Conservation (phyloP, 2,888 invertebrate genomes). For the Rhaphigaster nebulosa region DNA sequence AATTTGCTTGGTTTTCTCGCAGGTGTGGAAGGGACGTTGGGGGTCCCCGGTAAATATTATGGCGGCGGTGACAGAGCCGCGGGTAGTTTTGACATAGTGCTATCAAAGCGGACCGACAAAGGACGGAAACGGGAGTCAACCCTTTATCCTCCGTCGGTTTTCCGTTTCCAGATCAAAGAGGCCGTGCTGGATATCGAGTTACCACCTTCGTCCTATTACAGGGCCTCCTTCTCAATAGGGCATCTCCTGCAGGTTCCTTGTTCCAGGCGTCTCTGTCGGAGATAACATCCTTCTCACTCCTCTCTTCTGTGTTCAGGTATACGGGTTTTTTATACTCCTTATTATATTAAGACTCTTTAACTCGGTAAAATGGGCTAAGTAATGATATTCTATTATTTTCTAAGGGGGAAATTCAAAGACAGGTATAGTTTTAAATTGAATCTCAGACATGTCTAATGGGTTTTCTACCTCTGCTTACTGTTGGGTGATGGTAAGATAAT, state of each 20-base stretch:
- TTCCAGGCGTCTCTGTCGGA: slow-evolving; percentile 39
- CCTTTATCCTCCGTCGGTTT: slow-evolving; percentile 6
- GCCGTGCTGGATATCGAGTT: slow-evolving; percentile 41
- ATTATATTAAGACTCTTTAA: slow-evolving; percentile 12
- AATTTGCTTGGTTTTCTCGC: background rate
- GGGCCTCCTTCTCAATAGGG: background rate
- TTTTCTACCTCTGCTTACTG: background rate
- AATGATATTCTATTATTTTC: background rate
- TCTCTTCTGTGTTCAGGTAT: background rate
- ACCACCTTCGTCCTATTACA: slow-evolving; percentile 45
- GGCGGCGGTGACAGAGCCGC: background rate
- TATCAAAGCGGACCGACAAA: slow-evolving; percentile 52
- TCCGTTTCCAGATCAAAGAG: slow-evolving; percentile 46
- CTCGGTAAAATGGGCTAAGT: background rate
- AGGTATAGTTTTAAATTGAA: background rate
- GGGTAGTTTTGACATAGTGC: slow-evolving; percentile 37
- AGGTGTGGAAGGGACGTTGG: background rate
- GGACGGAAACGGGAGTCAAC: slow-evolving; percentile 55
- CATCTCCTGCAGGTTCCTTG: slow-evolving; percentile 21
- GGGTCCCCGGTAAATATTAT: slow-evolving; percentile 47
- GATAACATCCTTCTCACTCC: slow-evolving; percentile 32
- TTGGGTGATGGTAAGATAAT: too few species aligned
- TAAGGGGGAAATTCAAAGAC: background rate
- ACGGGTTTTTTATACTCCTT: background rate
- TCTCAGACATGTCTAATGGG: background rate